Conservation (phyloP, 1,140 invertebrate genomes). For the Mizuhopecten yessoensis region DNA sequence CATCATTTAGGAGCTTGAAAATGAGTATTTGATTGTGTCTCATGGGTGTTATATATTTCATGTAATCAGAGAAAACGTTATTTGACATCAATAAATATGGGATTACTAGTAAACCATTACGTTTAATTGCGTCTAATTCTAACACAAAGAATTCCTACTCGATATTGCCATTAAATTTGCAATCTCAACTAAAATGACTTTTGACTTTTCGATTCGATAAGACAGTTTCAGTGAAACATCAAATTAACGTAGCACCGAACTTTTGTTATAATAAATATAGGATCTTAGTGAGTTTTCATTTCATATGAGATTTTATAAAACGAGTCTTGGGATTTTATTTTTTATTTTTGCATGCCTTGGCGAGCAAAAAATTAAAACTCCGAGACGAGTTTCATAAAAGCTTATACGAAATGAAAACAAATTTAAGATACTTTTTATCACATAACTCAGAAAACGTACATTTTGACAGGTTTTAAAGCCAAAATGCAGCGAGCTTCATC, state of each 20-base stretch:
- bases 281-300: too few relatives aligned
- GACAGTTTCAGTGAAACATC: neutral
- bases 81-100: neutral
- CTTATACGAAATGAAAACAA: too few relatives aligned
- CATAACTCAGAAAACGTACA: too few relatives aligned
- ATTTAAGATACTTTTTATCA: too few relatives aligned
- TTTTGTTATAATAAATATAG: too few relatives aligned
- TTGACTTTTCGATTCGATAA: neutral
- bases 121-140: constrained; percentile 2
- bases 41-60: constrained; percentile 9
- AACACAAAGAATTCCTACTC: neutral
- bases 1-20: neutral
- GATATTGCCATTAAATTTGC: neutral
- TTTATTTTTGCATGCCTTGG: too few relatives aligned
- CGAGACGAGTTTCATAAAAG: too few relatives aligned
- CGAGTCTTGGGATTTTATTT: too few relatives aligned
- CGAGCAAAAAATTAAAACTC: too few relatives aligned
- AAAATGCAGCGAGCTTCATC: too few relatives aligned
- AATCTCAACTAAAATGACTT: neutral
- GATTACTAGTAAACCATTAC: neutral
- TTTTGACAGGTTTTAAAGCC: too few relatives aligned
- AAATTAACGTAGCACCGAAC: neutral
- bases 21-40: neutral
- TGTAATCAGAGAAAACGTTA: neutral
- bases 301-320: too few relatives aligned